Evolutionary conservation across 2,113 vertebrate genomes (phyloP), one percentile per base, ranked within the genome.

Genomic region (Notothenia coriiceps): DNA sequence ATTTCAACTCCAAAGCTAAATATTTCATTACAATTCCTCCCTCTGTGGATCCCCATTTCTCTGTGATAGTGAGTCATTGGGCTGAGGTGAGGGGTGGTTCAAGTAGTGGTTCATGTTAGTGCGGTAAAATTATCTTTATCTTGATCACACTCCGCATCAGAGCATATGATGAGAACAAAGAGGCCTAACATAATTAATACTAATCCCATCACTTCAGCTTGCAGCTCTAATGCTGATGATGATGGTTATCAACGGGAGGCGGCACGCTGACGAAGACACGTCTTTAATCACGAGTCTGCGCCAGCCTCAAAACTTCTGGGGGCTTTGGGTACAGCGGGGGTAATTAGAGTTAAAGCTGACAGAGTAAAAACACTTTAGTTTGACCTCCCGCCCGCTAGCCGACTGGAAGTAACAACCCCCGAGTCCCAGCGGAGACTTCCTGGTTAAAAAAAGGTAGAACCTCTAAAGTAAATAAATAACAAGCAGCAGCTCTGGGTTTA

Each of bases 341-440:
- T 86, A 78, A 90, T 91, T 84, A 87, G 79, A 82, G 14, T 35
- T 54, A 77, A 73, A 59, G 79, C 84, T 86, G 89, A 88, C 73
- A 85, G 77, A 40, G 66, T 52, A 75, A 70, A 88, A 88, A 88
- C 77, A 72, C 81, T 81, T 75, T 11, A 66, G 74, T 73, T 20
- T 89, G 88, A 93, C 86, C 88, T 86, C 59, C 68, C 15, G 55
- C 63, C 74, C 49, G 20, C 60, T 0, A 20, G 60, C 52, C 13
- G 54, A 75, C 70, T 81, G 70, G 73, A 80, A 85, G 77, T 69
- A 86, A 86, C 74, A 35, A 54, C 63, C 56, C 44, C 33, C 43
- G 22, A 65, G 61, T 89, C 84, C 83, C 84, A 61, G 50, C 9
- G 49, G 87, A 82, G 69, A 22, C 71, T 74, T 82, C 82, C 74